A percentile compares a stretch with the other conserved stretches of the same genome.
Conservation (phyloP, 2,888 invertebrate species). For the Iphiclides podalirius region DNA sequence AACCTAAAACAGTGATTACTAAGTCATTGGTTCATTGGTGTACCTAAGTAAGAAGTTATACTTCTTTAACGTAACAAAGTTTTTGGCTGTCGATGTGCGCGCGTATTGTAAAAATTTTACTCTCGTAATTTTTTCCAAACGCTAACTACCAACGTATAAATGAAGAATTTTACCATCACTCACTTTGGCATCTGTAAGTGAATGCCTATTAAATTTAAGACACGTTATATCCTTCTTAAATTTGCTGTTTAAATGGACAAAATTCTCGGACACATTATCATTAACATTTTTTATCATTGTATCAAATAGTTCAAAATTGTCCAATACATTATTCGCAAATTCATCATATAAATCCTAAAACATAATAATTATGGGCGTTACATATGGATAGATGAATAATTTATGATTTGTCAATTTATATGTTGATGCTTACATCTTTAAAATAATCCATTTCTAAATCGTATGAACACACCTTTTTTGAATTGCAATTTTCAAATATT, state of each 20-base stretch:
- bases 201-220: conserved; percentile 51
- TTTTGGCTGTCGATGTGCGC: too few species aligned
- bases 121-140: too few species aligned
- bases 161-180: too few species aligned
- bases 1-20: conserved; percentile 79
- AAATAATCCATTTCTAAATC: conserved; percentile 50
- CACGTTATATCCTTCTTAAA: conserved; percentile 47
- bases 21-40: too few species aligned
- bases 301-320: conserved; percentile 64
- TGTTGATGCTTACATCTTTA: conserved; percentile 46
- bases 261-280: conserved; percentile 39
- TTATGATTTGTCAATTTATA: too few species aligned
- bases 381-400: too few species aligned
- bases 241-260: conserved; percentile 22
- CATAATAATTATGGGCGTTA: not conserved
- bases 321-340: conserved; percentile 69
- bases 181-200: conserved; percentile 54
- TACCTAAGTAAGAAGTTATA: too few species aligned
- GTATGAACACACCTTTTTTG: conserved; percentile 37
- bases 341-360: conserved; percentile 60
- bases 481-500: conserved; percentile 58
- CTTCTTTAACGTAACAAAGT: too few species aligned
- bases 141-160: too few species aligned
- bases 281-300: conserved; percentile 47
- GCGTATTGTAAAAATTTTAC: too few species aligned